Evolutionary conservation across 2,888 invertebrate genomes (phyloP).

Genomic region (Trichogramma evanescens): DNA sequence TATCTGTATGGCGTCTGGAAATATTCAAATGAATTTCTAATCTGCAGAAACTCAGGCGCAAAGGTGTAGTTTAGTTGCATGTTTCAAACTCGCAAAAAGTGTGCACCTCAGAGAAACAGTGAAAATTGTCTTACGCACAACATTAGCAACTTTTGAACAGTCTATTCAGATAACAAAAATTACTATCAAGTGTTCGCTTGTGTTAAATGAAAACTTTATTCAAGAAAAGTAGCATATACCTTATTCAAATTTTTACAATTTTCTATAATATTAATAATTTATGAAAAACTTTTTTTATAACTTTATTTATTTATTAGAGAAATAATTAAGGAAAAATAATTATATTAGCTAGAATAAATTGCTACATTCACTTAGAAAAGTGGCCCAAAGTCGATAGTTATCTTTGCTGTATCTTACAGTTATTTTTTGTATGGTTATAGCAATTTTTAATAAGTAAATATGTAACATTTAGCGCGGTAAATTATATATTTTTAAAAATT

Average conservation of each 20-base stretch:
- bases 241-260: background rate
- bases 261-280: background rate
- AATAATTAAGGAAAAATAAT: too few species aligned
- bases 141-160: constrained; percentile 9
- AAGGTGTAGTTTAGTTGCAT: constrained; percentile 20
- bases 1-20: constrained; percentile 41
- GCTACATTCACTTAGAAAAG: too few species aligned
- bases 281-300: background rate
- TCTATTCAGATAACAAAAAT: constrained; percentile 1
- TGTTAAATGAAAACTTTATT: too few species aligned
- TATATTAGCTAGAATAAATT: too few species aligned
- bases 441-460: too few species aligned
- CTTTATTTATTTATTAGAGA: background rate
- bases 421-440: too few species aligned
- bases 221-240: too few species aligned
- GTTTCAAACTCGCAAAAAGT: constrained; percentile 10
- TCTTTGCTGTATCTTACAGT: too few species aligned
- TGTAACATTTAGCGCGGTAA: too few species aligned
- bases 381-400: too few species aligned
- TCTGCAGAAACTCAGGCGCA: constrained; percentile 39
- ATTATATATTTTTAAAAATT: too few species aligned
- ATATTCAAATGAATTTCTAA: constrained; percentile 53
- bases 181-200: too few species aligned
- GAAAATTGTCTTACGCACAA: constrained; percentile 13
- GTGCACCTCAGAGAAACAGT: constrained; percentile 16